Percentiles rank a stretch among this genome's conserved stretches.
phyloP scores from a whole-genome alignment of 2,797 vertebrate genomes.

The Salmo trutta region DNA sequence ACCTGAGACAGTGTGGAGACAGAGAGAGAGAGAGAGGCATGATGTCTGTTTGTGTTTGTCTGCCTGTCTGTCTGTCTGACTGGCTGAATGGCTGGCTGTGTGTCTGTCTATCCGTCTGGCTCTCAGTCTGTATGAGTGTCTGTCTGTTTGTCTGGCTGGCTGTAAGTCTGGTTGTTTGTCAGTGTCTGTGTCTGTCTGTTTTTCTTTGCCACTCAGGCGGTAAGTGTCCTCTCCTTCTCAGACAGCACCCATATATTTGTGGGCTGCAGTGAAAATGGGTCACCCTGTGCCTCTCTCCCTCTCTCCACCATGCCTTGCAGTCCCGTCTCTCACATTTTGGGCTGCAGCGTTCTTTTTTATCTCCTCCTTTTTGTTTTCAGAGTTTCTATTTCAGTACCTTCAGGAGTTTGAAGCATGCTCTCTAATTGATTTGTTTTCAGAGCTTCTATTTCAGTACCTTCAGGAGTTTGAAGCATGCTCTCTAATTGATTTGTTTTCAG shows the following conservation, averaged over 20 bases:
- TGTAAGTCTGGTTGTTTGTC: conserved; percentile 34
- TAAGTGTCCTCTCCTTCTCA: conserved; percentile 24
- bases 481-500: too few species aligned
- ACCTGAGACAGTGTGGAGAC: conserved; percentile 46
- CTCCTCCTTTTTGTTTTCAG: conserved; percentile 28
- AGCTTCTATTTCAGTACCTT: too few species aligned
- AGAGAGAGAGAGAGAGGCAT: too few species aligned
- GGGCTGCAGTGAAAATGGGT: conserved; percentile 47
- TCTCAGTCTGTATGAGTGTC: too few species aligned
- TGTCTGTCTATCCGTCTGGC: too few species aligned
- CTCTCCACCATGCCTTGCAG: conserved; percentile 21
- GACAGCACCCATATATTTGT: conserved; percentile 23
- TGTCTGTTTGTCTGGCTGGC: not conserved
- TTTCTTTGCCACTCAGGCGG: conserved; percentile 3
- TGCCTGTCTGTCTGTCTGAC: not conserved
- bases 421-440: conserved; percentile 27
- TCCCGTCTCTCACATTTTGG: conserved; percentile 32
- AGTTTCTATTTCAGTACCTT: conserved; percentile 17
- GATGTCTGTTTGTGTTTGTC: conserved; percentile 40
- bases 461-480: too few species aligned
- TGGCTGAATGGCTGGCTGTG: too few species aligned
- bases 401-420: conserved; percentile 15
- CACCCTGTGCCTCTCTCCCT: conserved; percentile 39
- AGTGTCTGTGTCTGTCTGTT: conserved; percentile 1
- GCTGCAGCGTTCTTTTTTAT: conserved; percentile 19